A percentile compares a stretch with the other conserved stretches of the same genome.
Evolutionary conservation across 2,113 vertebrate genomes (phyloP).

Genomic region (Mormyrus lacerda): DNA sequence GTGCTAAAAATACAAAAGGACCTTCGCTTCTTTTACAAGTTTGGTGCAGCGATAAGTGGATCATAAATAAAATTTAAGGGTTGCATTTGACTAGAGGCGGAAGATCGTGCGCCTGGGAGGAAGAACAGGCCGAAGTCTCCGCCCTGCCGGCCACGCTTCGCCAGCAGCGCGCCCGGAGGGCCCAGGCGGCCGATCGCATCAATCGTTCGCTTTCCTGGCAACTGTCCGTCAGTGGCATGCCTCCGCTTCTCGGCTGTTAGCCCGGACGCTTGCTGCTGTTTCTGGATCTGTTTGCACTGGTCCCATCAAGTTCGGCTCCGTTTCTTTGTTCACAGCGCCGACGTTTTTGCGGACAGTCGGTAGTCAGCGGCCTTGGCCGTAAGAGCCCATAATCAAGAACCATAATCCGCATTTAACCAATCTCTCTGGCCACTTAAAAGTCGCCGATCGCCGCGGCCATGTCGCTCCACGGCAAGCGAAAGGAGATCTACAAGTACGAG

Average conservation of each 20-base stretch:
- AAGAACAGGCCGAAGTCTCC: neutral
- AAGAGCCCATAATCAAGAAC: neutral
- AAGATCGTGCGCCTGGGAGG: neutral
- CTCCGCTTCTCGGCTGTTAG: neutral
- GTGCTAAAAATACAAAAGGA: neutral
- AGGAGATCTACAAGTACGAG: conserved; percentile 99
- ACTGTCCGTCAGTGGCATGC: neutral
- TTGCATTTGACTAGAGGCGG: neutral
- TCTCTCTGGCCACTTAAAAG: neutral
- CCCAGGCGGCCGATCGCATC: neutral
- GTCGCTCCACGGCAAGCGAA: conserved; percentile 97
- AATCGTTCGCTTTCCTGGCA: neutral
- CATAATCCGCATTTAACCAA: neutral
- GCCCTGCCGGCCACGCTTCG: neutral
- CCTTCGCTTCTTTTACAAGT: neutral
- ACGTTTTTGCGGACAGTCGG: neutral
- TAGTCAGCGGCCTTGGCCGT: neutral
- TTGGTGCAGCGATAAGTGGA: neutral
- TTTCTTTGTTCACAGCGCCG: neutral
- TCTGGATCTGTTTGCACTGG: neutral
- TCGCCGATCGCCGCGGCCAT: conserved; percentile 48
- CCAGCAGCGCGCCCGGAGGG: neutral
- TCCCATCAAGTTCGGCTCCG: neutral
- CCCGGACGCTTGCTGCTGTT: neutral
- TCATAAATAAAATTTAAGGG: neutral